Evolutionary conservation across 2,888 invertebrate species (phyloP).

Genomic region (Eupeodes luniger): DNA sequence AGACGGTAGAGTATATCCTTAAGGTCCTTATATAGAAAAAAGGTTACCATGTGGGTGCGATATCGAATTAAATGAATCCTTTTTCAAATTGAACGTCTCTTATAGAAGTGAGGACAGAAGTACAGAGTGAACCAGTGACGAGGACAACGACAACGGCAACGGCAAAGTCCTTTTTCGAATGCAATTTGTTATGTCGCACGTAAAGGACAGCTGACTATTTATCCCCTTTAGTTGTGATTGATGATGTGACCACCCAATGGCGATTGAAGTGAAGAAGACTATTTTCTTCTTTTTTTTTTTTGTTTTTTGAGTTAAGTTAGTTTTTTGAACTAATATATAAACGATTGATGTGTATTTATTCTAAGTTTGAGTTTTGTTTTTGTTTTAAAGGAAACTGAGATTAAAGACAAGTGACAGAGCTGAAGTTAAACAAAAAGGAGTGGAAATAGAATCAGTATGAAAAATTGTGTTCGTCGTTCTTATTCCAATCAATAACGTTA

Average conservation of each 20-base stretch:
- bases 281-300: neutral
- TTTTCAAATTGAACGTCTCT: neutral
- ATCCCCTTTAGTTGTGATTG: constrained; percentile 40
- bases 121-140: neutral
- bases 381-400: neutral
- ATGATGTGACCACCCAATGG: constrained; percentile 38
- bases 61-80: constrained; percentile 5
- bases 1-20: neutral
- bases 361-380: neutral
- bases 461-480: neutral
- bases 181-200: constrained; percentile 47
- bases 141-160: neutral
- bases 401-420: constrained; percentile 4
- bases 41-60: constrained; percentile 42
- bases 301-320: neutral
- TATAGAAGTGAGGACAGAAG: too few relatives aligned
- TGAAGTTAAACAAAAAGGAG: constrained; percentile 3
- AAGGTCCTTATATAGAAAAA: constrained; percentile 12
- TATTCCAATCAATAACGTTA: too few relatives aligned
- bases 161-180: constrained; percentile 13
- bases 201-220: constrained; percentile 43
- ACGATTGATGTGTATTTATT: constrained; percentile 44
- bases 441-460: neutral
- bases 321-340: neutral
- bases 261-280: neutral